These are phyloP conservation scores for Phymanthus crucifer DNA, from an alignment of 92 coral and sea anemone genomes.

Conservation along the genomic window DNA sequence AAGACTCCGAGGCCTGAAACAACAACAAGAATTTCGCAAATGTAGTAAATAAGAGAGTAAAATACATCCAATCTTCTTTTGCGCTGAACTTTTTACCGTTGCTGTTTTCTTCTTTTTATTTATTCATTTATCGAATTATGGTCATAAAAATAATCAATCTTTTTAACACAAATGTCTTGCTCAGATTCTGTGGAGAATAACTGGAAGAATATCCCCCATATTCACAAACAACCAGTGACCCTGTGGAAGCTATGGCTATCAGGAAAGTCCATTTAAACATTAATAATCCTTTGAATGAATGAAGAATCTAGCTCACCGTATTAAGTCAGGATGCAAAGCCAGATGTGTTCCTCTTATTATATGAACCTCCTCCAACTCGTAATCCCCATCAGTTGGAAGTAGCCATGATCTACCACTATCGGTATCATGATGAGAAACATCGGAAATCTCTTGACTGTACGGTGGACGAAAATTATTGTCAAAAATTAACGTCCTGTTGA, in stretches of 20 bases:
- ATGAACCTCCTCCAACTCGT: constrained; percentile 73
- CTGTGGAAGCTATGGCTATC: no score
- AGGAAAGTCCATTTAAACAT: no score
- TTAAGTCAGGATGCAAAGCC: constrained; percentile 58
- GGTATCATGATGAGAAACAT: constrained; percentile 36
- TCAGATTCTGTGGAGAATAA: no score
- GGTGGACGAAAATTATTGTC: constrained; percentile 61
- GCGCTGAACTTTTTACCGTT: no score
- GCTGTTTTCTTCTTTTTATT: no score
- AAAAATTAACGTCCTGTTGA: constrained; percentile 63
- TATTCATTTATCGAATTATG: no score
- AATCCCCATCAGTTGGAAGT: constrained; percentile 50
- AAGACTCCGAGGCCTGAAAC: constrained; percentile 52
- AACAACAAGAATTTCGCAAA: neutral
- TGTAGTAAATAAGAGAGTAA: neutral
- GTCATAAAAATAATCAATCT: no score
- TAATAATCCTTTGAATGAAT: neutral
- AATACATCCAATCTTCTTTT: neutral
- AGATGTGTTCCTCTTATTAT: constrained; percentile 56
- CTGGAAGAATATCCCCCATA: no score
- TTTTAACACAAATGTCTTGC: no score
- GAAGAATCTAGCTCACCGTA: constrained; percentile 32
- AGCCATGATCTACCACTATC: constrained; percentile 73
- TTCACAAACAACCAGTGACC: no score
- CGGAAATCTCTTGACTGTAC: constrained; percentile 41